These are phyloP conservation scores for Potamarius usumacintae DNA, from an alignment of 2,113 vertebrate genomes.

Conservation along the genomic window DNA sequence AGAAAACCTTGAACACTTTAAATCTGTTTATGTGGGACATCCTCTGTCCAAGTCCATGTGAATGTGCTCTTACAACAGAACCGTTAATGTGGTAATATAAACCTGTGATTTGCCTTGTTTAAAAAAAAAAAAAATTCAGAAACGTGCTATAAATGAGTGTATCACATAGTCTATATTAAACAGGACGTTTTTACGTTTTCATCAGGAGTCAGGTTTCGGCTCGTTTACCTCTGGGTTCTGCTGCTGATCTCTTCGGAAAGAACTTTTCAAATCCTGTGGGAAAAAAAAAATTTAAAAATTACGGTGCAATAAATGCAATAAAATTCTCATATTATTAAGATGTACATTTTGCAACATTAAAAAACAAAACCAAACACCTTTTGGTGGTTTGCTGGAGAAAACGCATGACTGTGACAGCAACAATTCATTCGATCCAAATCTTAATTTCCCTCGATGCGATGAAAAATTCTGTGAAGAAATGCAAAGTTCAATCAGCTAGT, in stretches of 20 bases:
- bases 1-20: not conserved
- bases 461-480: conserved; percentile 50
- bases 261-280: conserved; percentile 73
- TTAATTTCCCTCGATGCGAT: conserved; percentile 47
- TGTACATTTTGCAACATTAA: not conserved
- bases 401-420: conserved; percentile 44
- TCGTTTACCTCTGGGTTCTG: conserved; percentile 52
- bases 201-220: not conserved
- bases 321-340: not conserved
- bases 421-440: conserved; percentile 44
- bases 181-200: not conserved
- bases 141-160: not conserved
- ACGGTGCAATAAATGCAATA: conserved; percentile 14
- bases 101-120: not conserved
- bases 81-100: not conserved
- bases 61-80: not conserved
- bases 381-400: conserved; percentile 71
- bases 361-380: conserved; percentile 63
- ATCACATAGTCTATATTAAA: not conserved
- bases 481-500: not conserved
- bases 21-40: not conserved
- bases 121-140: not conserved
- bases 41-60: not conserved
- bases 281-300: not conserved
- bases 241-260: conserved; percentile 64